Evolutionary conservation across 2,888 invertebrate species (phyloP), one percentile per base, ranked within the genome.

Genomic region (Drosophila cognata): DNA sequence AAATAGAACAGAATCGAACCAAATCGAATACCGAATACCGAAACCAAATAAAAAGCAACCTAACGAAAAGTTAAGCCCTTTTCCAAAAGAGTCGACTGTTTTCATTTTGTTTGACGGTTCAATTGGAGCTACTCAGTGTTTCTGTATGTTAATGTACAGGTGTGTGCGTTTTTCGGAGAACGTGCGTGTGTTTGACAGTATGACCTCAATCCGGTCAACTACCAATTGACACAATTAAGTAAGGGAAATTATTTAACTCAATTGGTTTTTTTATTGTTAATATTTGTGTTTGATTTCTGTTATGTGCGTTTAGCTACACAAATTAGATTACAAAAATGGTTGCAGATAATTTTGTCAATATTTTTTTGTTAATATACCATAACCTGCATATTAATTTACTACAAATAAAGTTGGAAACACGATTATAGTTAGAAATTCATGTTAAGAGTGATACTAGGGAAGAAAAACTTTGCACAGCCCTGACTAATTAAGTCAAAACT

Each of bases 181-280:
- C 3, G n/a, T 38, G 18, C 10, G 46, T 18, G 31, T 53, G 36
- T 61, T 53, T 60, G 46, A 31, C 35, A 56, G 28, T 8, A 11
- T 38, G 51, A 8, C 46, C 33, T 33, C 6, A 57, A 43, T 46
- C 21, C 46, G 29, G 28, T 31, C 21, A 29, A 28, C 13, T 25
- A 68, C 50, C 56, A 66, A 60, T 58, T 43, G 66, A 60, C 73
- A 61, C 64, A 74, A 77, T 81, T 80, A 63, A 71, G 73, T 77
- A 67, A 71, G 29, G 41, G 52, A 71, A 76, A 60, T 67, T 53
- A 70, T 81, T 82, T 63, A 71, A 73, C 71, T 71, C 60, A 38
- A 57, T 81, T 66, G 53, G 55, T 18, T 50, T 48, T 62, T 68
- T 21, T 16, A 4, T 6, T 33, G 25, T 52, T 46, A n/a, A 7